Percentiles rank a stretch among this genome's conserved stretches.
These are phyloP conservation scores for Geotrypetes seraphini DNA, from an alignment of 2,797 vertebrate species.

Conservation along the genomic window DNA sequence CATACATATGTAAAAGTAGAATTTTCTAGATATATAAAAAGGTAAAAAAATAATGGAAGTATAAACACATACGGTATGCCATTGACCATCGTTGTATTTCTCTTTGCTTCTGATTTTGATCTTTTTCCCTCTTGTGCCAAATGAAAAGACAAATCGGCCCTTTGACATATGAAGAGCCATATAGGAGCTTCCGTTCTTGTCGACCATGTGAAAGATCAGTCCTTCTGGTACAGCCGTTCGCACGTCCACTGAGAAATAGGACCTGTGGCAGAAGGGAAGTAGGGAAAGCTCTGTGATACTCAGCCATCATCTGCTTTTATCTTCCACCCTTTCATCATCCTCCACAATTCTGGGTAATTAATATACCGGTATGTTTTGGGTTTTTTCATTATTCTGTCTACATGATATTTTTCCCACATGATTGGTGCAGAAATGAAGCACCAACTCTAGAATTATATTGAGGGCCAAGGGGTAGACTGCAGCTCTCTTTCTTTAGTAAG, in stretches of 20 bases:
- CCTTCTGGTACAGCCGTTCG: slow-evolving; percentile 65
- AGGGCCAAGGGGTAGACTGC: too few species aligned
- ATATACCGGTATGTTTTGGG: too few species aligned
- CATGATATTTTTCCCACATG: too few species aligned
- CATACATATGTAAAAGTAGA: too few species aligned
- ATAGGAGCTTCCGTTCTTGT: slow-evolving; percentile 52
- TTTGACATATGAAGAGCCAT: slow-evolving; percentile 76
- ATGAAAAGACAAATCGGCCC: slow-evolving; percentile 69
- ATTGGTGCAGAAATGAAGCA: too few species aligned
- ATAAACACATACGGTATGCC: slow-evolving; percentile 74
- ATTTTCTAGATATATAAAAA: too few species aligned
- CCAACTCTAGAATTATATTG: too few species aligned
- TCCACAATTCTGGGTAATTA: too few species aligned
- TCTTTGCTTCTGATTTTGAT: slow-evolving; percentile 71
- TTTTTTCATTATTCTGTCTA: too few species aligned
- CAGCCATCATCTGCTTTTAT: neutral
- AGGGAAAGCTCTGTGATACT: neutral
- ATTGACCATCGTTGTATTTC: slow-evolving; percentile 78
- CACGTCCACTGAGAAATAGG: slow-evolving; percentile 73
- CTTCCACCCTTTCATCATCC: neutral
- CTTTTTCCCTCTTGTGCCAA: slow-evolving; percentile 45
- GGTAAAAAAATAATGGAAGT: too few species aligned
- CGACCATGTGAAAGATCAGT: slow-evolving; percentile 65
- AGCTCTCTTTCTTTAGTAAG: too few species aligned
- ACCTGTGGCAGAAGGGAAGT: slow-evolving; percentile 42